Evolutionary conservation across 2,888 invertebrate genomes (phyloP).

Genomic region (Parnassius orleans): DNA sequence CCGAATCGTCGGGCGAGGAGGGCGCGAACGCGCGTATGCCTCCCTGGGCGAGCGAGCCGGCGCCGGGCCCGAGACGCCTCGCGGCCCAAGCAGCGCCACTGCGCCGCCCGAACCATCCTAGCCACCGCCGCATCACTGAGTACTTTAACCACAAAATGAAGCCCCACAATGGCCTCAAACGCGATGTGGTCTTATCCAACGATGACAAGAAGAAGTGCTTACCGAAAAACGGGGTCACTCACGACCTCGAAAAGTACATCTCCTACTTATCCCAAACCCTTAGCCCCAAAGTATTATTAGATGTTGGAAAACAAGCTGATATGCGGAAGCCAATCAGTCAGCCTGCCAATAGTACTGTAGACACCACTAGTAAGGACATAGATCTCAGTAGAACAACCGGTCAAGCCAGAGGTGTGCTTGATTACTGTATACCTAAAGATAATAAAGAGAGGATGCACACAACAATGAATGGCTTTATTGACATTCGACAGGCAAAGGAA

Average conservation of each 20-base stretch:
- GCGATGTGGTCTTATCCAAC: constrained; percentile 55
- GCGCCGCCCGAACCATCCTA: constrained; percentile 57
- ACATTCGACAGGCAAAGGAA: constrained; percentile 55
- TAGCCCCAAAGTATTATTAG: constrained; percentile 71
- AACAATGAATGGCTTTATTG: constrained; percentile 66
- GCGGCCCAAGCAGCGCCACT: constrained; percentile 63
- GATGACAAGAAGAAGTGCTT: constrained; percentile 73
- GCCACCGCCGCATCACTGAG: constrained; percentile 91
- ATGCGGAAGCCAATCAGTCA: constrained; percentile 37
- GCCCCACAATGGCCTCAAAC: constrained; percentile 80
- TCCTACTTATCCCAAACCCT: constrained; percentile 74
- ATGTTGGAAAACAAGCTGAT: constrained; percentile 63
- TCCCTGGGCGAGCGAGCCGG: constrained; percentile 76
- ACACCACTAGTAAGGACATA: constrained; percentile 43
- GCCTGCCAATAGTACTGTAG: constrained; percentile 38
- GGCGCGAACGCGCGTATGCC: constrained; percentile 70
- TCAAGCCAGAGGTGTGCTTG: constrained; percentile 51
- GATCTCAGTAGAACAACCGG: constrained; percentile 45
- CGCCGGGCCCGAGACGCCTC: constrained; percentile 69
- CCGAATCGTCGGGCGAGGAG: constrained; percentile 81
- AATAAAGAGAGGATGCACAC: constrained; percentile 51
- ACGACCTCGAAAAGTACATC: constrained; percentile 75
- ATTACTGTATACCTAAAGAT: constrained; percentile 54
- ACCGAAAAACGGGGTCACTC: constrained; percentile 69
- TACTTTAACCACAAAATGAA: constrained; percentile 93